Base-by-base conservation (phyloP, 2,888 invertebrate species). In the Orchesella flavescens region DNA sequence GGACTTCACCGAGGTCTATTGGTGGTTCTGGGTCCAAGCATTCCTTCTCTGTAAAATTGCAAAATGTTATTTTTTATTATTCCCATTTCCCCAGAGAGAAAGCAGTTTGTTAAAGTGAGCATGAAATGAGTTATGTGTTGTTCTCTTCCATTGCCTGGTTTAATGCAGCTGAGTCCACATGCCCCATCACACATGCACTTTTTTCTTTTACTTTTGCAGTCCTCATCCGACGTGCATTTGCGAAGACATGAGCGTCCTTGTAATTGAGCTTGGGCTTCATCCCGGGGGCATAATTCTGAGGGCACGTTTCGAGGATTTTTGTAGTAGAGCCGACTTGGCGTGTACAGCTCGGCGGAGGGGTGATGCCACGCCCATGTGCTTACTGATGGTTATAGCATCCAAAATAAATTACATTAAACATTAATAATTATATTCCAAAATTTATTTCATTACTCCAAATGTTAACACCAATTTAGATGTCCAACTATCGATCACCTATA, bases 171-270 rank as follows among this genome's bases (percentile, higher is more conserved):
- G 1, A 90, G 90, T 24, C 82, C 83, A 46, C 85, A 85, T 12
- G 82, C 83, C 68, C 98, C 98, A 90, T 99, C 99, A 90, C 99
- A 99, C 85, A 97, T 93, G 90, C 99, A 99, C 90, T 97, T 95
- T 91, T 98, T 97, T 92, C 96, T 96, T 91, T 96, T 95, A 90
- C 97, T 97, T 91, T 97, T 97, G 91, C 99, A 99, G 90, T 98
- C 98, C 89, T 95, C 95, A 89, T 98, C 97, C 0, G 95, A 94
- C 0, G 94, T 96, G 90, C 98, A 99, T 90, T 97, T 97, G 85
- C 97, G 93, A 84, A 97, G 92, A 91, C 97, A 97, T 89, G 95
- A 95, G 89, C 97, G 96, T 0, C 94, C 95, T 78, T 80, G 76
- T 77, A 95, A 90, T 0, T 94, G 94, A 46, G 96, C 96, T 90